Evolutionary conservation across 2,888 invertebrate genomes (phyloP).

Genomic region (Thecocarcelia acutangulata): DNA sequence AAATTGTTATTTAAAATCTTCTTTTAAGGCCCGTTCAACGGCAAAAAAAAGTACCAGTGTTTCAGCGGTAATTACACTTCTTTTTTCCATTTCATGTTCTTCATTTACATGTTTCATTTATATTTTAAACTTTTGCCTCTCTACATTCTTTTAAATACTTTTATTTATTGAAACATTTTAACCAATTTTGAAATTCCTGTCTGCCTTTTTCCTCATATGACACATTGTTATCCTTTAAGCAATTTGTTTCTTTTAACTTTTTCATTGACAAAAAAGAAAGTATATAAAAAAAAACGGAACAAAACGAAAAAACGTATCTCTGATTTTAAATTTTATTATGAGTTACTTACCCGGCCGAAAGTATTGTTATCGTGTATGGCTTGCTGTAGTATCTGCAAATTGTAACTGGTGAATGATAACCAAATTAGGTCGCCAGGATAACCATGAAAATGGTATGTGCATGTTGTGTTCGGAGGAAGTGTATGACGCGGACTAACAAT

Average conservation of each 20-base stretch:
- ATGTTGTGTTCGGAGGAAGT: slow-evolving; percentile 91
- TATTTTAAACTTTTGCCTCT: not conserved
- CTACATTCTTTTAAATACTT: not conserved
- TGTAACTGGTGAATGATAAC: slow-evolving; percentile 93
- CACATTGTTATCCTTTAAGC: slow-evolving; percentile 2
- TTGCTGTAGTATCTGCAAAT: slow-evolving; percentile 87
- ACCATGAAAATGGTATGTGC: slow-evolving; percentile 92
- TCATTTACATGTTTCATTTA: no score
- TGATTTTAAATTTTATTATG: not conserved
- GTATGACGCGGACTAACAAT: slow-evolving; percentile 91
- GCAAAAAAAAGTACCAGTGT: no score
- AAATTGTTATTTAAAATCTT: no score
- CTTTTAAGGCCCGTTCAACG: no score
- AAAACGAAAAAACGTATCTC: no score
- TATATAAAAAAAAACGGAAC: no score
- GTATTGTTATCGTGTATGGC: slow-evolving; percentile 84
- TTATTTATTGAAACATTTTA: not conserved
- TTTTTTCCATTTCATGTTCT: no score
- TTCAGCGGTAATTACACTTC: no score
- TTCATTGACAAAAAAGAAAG: slow-evolving; percentile 6
- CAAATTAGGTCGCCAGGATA: slow-evolving; percentile 90
- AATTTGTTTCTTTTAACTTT: slow-evolving; percentile 12
- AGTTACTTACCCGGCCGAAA: slow-evolving; percentile 80
- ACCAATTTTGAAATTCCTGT: slow-evolving; percentile 2
- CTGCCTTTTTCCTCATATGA: not conserved